Evolutionary conservation across 2,888 invertebrate species (phyloP).

Genomic region (Himalopsyche kuldschensis): DNA sequence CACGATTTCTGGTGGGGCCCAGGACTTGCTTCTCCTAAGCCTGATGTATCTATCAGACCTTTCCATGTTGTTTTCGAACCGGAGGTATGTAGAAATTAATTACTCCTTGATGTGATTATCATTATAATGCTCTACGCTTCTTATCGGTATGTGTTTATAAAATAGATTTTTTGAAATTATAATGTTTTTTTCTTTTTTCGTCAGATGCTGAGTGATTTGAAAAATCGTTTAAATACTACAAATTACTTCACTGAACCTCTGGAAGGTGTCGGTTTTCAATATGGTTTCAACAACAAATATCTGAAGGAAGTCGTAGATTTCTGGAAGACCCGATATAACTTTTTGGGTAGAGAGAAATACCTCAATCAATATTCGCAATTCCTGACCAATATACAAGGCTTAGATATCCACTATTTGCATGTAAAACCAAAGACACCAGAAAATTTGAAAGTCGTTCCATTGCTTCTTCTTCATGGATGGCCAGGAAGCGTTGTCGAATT

Average conservation of each 20-base stretch:
- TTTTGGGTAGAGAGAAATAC: conserved; percentile 62
- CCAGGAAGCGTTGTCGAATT: conserved; percentile 79
- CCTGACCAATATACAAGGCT: conserved; percentile 70
- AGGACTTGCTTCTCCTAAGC: conserved; percentile 42
- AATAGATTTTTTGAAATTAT: too few relatives aligned
- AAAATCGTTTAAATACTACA: conserved; percentile 56
- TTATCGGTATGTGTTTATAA: too few relatives aligned
- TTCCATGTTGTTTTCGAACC: conserved; percentile 53
- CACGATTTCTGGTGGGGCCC: conserved; percentile 53
- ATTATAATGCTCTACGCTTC: background rate
- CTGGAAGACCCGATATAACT: conserved; percentile 69
- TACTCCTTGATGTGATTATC: too few relatives aligned
- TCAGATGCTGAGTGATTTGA: conserved; percentile 61
- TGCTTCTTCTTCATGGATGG: conserved; percentile 81
- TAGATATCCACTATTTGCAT: conserved; percentile 70
- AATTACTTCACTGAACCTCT: conserved; percentile 49
- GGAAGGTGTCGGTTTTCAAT: conserved; percentile 58
- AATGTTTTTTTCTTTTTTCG: conserved; percentile 19
- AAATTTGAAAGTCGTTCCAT: conserved; percentile 60
- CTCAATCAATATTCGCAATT: conserved; percentile 71
- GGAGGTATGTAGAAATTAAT: conserved; percentile 50
- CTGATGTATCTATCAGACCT: conserved; percentile 47
- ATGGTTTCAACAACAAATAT: conserved; percentile 61
- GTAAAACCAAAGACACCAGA: conserved; percentile 57
- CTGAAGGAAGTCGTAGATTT: conserved; percentile 55